These are phyloP conservation scores for Onthophagus sagittarius DNA, from an alignment of 2,888 invertebrate genomes.

Conservation along the genomic window DNA sequence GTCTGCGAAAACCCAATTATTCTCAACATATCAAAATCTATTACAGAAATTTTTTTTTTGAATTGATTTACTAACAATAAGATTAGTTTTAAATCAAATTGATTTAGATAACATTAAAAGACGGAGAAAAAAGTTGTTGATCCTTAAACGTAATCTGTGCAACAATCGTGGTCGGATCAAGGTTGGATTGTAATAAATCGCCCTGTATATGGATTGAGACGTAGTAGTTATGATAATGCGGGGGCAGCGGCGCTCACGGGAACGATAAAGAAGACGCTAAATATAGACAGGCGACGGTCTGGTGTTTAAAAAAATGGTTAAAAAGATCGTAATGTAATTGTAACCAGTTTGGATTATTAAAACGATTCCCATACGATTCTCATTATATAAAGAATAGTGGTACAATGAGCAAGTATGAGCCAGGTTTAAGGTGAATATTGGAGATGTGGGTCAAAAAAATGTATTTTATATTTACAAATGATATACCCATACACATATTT, in stretches of 20 bases:
- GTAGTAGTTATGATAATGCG: background rate
- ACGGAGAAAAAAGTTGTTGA: too few species aligned
- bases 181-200: background rate
- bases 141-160: background rate
- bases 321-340: background rate
- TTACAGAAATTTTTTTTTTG: too few species aligned
- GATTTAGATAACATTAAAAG: too few species aligned
- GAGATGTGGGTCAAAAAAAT: too few species aligned
- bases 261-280: background rate
- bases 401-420: too few species aligned
- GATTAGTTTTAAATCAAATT: too few species aligned
- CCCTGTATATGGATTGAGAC: background rate
- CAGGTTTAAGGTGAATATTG: too few species aligned
- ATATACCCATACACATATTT: too few species aligned
- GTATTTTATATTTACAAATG: too few species aligned
- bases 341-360: background rate
- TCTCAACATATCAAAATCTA: background rate
- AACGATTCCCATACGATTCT: background rate
- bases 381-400: background rate
- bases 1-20: background rate
- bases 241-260: background rate
- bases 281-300: background rate
- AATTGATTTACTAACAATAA: too few species aligned
- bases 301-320: background rate
- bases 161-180: background rate